phyloP scores from a whole-genome alignment of 2,113 vertebrate genomes.

The Boleophthalmus pectinirostris region DNA sequence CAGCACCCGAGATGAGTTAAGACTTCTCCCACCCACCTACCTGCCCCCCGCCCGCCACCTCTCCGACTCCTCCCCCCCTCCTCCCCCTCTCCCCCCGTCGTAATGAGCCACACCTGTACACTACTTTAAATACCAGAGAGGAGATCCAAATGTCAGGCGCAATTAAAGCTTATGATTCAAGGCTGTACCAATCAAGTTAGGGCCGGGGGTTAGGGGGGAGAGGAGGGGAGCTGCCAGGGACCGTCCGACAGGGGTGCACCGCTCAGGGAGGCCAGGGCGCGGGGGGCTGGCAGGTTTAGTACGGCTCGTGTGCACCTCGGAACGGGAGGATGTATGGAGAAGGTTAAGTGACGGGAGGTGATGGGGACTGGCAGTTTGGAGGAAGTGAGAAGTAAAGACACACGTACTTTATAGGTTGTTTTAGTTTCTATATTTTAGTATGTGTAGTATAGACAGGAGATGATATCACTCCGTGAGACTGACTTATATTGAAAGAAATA shows the following conservation, averaged over 20 bases:
- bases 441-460: not conserved
- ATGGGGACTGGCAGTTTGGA: conserved; percentile 37
- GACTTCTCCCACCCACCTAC: conserved; percentile 39
- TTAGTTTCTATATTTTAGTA: not conserved
- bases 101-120: conserved; percentile 85
- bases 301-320: conserved; percentile 53
- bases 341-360: conserved; percentile 49
- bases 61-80: conserved; percentile 68
- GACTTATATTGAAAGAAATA: no score
- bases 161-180: conserved; percentile 85
- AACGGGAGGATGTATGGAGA: conserved; percentile 32
- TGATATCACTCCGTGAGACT: no score
- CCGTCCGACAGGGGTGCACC: conserved; percentile 51
- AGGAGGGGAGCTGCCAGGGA: conserved; percentile 52
- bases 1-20: conserved; percentile 69
- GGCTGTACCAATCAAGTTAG: conserved; percentile 81
- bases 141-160: conserved; percentile 83
- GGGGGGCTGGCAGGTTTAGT: conserved; percentile 69
- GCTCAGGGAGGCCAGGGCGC: conserved; percentile 50
- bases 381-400: not conserved
- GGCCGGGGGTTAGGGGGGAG: conserved; percentile 72
- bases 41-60: conserved; percentile 52
- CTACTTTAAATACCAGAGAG: conserved; percentile 84
- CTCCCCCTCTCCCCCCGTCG: conserved; percentile 61
- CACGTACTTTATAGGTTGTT: not conserved